Evolutionary conservation across 2,888 invertebrate species (phyloP).

Genomic region (Drosophila merina): DNA sequence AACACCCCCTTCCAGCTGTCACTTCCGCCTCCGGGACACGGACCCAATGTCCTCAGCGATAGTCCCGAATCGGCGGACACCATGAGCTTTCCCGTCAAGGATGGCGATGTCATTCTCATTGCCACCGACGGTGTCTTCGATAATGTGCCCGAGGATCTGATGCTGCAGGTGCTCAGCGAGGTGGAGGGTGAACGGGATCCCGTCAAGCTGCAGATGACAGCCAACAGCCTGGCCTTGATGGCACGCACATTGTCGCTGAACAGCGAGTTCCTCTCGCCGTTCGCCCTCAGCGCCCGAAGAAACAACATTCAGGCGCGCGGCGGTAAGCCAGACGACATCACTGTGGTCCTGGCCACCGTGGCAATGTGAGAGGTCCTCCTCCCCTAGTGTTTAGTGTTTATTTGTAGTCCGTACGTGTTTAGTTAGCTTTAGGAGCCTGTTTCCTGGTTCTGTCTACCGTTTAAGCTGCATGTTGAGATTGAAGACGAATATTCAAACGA

Average conservation of each 20-base stretch:
- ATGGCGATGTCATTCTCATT: conserved; percentile 96
- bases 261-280: conserved; percentile 97
- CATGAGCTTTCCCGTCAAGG: conserved; percentile 92
- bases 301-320: conserved; percentile 97
- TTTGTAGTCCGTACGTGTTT: conserved; percentile 63
- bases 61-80: conserved; percentile 96
- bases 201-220: conserved; percentile 92
- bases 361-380: conserved; percentile 85
- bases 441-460: conserved; percentile 62
- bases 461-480: conserved; percentile 69
- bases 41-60: conserved; percentile 94
- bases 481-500: conserved; percentile 16
- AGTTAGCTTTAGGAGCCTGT: conserved; percentile 69
- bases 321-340: conserved; percentile 99
- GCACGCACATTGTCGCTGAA: conserved; percentile 97
- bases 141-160: conserved; percentile 96
- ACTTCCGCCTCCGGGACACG: conserved; percentile 95
- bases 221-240: conserved; percentile 97
- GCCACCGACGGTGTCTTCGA: conserved; percentile 99
- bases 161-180: conserved; percentile 93
- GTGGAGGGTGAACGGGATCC: conserved; percentile 90
- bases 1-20: conserved; percentile 99
- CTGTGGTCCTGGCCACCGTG: conserved; percentile 97
- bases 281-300: conserved; percentile 95
- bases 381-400: conserved; percentile 54